Base-by-base conservation (phyloP, 2,888 invertebrate species). In the Cheiracanthium punctorium region DNA sequence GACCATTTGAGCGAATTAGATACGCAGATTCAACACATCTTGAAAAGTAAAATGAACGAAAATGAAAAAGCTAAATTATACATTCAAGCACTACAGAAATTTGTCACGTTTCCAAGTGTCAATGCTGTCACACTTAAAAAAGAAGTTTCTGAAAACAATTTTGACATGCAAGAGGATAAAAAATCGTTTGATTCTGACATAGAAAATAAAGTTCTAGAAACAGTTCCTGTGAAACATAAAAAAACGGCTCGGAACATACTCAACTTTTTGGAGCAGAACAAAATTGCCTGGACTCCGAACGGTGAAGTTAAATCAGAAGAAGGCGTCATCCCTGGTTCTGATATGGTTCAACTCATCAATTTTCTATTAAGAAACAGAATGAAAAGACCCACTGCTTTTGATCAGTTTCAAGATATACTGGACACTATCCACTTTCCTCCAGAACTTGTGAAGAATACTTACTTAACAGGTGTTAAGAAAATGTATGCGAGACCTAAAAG, bases 401-500 rank as follows among this genome's bases (percentile, higher is more conserved):
- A 64, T 24, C 24, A 64, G 20, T 64, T 64, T 28, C 14, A 64
- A 67, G 29, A 30, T 14, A 28, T 28, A 67, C 1, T 70, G 24
- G 5, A 41, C 2, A 12, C 5, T 29, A 70, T 37, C 2, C 17
- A 70, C 24, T 70, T 70, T 20, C 70, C 70, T 37, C n/a, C 33
- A 70, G 12, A 33, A 0, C 37, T 37, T 37, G 5, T 37, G 24
- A 37, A 70, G 20, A 70, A 70, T 24, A 37, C 20, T 10, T 20
- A 70, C 24, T 10, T 70, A 37, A 37, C 24, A 20, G 24, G 10
- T 17, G n/a, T 0, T 20, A 1, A 20, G 37, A 70, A 2, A 0
- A 32, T 67, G 67, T 67, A 67, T 67, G 67, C 67, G 10, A 67
- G 12, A 67, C 67, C 67, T 67, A 67, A 8, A 29, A 8, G 12